Base-by-base conservation (phyloP, 2,888 invertebrate genomes). In the Halictus quadricinctus region DNA sequence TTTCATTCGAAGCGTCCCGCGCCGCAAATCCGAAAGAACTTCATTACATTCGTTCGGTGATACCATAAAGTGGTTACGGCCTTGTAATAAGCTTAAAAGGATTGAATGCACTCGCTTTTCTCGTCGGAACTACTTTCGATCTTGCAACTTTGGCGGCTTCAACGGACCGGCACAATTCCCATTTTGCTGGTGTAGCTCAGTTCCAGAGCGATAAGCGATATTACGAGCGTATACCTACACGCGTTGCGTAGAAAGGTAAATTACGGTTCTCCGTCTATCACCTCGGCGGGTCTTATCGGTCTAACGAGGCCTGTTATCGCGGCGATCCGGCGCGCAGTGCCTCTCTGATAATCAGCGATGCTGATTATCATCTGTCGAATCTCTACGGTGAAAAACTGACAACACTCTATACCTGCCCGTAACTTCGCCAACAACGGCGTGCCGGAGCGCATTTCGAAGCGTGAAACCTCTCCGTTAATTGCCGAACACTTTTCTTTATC, bases 71-170 rank as follows among this genome's bases (percentile, higher is more conserved):
- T 79, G 43, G 83, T 87, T 88, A 87, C 80, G 80, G 79, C 83
- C 81, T 87, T 83, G 85, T 88, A 88, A 88, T 83, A 87, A 87
- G 85, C 87, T 88, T 85, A 88, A 86, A 87, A 85, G 85, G 83
- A 80, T 88, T 77, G 83, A 88, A 88, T 75, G 83, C 75, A 79
- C 80, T 83, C 78, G 77, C 76, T 83, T 76, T 83, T 87, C 81
- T 83, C 66, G 58, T 81, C 73, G 78, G 73, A 81, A 79, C 79
- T 86, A 81, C 79, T 79, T 81, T 85, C 81, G 77, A 81, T 85
- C 81, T 78, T 79, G 46, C 72, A 84, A 84, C 77, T 84, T 76
- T 60, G 76, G n/a, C 79, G 76, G 83, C 79, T 79, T 79, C 84
- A 66, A 72, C 48, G 64, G 36, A 46, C 60, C 77, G 36, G 36